These are phyloP conservation scores for Bursaphelenchus mucronatus DNA, from an alignment of 1,140 invertebrate species.

Conservation along the genomic window DNA sequence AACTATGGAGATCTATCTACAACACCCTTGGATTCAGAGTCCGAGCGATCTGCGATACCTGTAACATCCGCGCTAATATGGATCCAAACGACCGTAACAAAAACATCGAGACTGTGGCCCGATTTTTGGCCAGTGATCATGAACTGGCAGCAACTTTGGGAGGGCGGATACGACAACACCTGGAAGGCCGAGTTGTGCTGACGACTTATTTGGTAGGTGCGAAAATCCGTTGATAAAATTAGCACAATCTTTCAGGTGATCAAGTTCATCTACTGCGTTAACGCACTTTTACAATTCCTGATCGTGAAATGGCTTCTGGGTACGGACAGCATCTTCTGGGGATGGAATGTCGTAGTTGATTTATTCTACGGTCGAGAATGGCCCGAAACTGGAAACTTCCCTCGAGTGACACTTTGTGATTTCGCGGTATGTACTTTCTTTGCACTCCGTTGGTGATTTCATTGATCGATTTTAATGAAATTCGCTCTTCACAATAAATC, in stretches of 20 bases:
- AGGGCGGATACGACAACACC: constrained; percentile 20
- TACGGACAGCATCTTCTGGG: constrained; percentile 49
- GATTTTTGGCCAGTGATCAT: constrained; percentile 51
- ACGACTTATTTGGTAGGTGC: constrained; percentile 36
- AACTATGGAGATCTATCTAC: constrained; percentile 62
- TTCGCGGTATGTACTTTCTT: constrained; percentile 39
- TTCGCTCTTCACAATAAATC: too few species aligned
- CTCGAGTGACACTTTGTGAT: constrained; percentile 57
- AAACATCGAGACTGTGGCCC: constrained; percentile 50
- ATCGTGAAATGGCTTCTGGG: constrained; percentile 56
- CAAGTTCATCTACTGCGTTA: constrained; percentile 50
- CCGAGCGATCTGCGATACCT: constrained; percentile 56
- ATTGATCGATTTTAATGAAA: too few species aligned
- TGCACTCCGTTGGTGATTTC: too few species aligned
- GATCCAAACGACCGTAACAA: constrained; percentile 48
- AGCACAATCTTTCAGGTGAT: constrained; percentile 37
- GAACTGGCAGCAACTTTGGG: constrained; percentile 29
- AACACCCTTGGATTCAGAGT: constrained; percentile 53
- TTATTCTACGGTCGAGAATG: constrained; percentile 51
- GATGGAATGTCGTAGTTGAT: constrained; percentile 47
- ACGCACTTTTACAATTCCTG: constrained; percentile 56
- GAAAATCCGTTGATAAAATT: not conserved
- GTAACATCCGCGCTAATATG: constrained; percentile 55
- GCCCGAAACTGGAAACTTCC: constrained; percentile 59
- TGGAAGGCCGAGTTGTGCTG: constrained; percentile 39